Conservation (phyloP, 2,888 invertebrate genomes). For the Heliconius aoede region DNA sequence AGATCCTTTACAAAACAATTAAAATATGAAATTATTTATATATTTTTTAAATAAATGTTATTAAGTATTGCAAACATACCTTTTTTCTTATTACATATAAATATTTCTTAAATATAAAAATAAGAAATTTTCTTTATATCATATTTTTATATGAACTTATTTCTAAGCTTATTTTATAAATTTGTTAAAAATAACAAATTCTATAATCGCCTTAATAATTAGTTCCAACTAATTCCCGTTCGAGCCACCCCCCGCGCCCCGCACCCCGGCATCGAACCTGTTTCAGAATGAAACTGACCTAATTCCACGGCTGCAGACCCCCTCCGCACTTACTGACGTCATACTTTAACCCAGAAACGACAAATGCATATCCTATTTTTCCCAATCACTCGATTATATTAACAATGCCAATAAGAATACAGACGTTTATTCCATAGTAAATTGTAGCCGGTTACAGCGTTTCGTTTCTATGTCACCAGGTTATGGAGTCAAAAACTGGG, state of each 20-base stretch:
- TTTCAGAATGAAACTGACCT: constrained; percentile 87
- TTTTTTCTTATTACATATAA: too few species aligned
- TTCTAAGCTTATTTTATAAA: neutral
- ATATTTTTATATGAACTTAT: constrained; percentile 6
- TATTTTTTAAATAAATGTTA: too few species aligned
- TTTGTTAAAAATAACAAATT: constrained; percentile 35
- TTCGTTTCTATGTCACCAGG: constrained; percentile 48
- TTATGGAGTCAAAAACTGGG: constrained; percentile 85
- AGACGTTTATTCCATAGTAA: constrained; percentile 46
- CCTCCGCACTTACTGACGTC: constrained; percentile 83
- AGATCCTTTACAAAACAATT: too few species aligned
- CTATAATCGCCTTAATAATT: constrained; percentile 42
- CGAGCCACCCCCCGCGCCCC: constrained; percentile 56
- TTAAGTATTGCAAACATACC: too few species aligned
- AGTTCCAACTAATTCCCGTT: constrained; percentile 61
- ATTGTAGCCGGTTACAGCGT: constrained; percentile 53
- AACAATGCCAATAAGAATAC: constrained; percentile 43
- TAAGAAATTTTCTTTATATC: neutral
- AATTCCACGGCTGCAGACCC: constrained; percentile 80
- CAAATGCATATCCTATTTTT: constrained; percentile 62
- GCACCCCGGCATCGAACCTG: constrained; percentile 68
- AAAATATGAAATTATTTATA: too few species aligned
- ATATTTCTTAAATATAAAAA: neutral
- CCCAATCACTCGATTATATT: constrained; percentile 49
- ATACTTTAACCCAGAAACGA: constrained; percentile 65